Percentiles rank a stretch among this genome's conserved stretches.
phyloP scores from a whole-genome alignment of 2,797 vertebrate species.

The Psittacula echo region DNA sequence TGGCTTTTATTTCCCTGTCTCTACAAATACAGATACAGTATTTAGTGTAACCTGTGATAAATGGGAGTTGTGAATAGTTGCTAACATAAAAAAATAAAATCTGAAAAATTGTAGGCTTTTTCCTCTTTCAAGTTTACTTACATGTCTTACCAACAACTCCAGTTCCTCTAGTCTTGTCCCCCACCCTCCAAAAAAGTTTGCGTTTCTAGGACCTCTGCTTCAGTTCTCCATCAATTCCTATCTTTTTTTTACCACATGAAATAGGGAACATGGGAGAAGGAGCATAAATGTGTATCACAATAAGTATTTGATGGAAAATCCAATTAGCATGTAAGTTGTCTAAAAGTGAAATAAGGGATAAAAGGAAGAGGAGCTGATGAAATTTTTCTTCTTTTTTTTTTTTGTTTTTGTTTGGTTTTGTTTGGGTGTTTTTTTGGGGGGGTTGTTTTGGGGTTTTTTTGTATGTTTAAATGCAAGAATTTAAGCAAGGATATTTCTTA shows the following conservation, averaged over 20 bases:
- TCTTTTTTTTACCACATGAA: background rate
- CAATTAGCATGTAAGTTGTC: background rate
- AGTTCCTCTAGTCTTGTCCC: background rate
- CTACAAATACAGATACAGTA: background rate
- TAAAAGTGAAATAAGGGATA: background rate
- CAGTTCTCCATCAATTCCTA: background rate
- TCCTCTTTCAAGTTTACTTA: background rate
- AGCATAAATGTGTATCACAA: background rate
- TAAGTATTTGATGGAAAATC: background rate
- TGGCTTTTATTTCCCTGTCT: background rate
- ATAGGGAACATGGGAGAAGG: background rate
- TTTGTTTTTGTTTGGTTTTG: too few relatives aligned
- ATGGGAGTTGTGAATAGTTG: background rate
- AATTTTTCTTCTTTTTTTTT: background rate
- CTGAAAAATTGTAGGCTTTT: background rate
- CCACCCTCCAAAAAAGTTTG: background rate
- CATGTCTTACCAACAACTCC: background rate
- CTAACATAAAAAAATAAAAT: background rate
- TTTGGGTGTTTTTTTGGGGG: too few relatives aligned
- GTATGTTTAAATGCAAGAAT: background rate
- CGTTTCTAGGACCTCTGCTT: background rate
- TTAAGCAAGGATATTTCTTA: background rate
- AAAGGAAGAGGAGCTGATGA: background rate
- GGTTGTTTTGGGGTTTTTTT: background rate
- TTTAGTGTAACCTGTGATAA: background rate